phyloP scores from a whole-genome alignment of 2,113 vertebrate species.

The Myotis lucifugus region DNA sequence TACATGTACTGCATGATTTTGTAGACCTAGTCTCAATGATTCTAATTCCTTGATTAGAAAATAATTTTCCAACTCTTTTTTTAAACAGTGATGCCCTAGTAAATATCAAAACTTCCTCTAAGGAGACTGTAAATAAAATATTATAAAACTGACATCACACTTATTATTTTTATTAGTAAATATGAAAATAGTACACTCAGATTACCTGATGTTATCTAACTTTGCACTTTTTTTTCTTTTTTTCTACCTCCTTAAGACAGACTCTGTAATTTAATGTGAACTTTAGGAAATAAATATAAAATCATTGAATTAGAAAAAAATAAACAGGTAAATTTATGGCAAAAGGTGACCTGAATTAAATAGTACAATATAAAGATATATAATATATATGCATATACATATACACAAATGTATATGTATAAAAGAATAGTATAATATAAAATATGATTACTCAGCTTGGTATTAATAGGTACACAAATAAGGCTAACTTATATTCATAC shows the following conservation, averaged over 20 bases:
- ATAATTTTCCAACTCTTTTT: not conserved
- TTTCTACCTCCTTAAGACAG: not conserved
- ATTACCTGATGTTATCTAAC: not conserved
- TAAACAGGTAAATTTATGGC: not conserved
- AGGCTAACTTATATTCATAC: not conserved
- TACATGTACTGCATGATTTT: not conserved
- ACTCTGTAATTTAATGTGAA: not conserved
- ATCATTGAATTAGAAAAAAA: not conserved
- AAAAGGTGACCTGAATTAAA: not conserved
- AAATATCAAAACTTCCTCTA: not conserved
- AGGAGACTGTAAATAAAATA: not conserved
- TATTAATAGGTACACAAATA: not conserved
- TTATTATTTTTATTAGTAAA: not conserved
- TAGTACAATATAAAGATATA: not conserved
- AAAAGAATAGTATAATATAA: not conserved
- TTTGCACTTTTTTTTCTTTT: not conserved
- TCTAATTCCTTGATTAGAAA: not conserved
- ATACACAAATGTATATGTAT: not conserved
- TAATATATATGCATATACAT: not conserved
- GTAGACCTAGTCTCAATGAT: not conserved
- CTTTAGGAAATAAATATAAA: not conserved
- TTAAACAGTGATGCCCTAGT: not conserved
- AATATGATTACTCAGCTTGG: not conserved
- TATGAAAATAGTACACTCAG: not conserved
- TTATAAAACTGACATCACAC: not conserved